Percentiles rank a stretch among this genome's conserved stretches.
phyloP scores from a whole-genome alignment of 2,113 vertebrate genomes.

The Ciconia boyciana region DNA sequence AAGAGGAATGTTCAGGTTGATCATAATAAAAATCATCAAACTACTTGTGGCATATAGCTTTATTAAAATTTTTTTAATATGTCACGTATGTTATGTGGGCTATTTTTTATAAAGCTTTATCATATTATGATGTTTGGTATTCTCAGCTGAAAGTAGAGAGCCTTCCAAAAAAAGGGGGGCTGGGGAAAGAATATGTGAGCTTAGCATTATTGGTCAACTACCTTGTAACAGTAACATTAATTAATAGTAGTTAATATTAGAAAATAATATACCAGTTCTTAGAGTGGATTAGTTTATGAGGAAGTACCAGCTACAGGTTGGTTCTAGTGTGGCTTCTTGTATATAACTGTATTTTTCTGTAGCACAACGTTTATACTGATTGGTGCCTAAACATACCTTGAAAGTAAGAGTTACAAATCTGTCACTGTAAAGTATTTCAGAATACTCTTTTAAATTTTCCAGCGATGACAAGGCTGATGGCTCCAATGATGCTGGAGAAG shows the following conservation, averaged over 20 bases:
- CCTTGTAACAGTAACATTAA: neutral
- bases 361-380: neutral
- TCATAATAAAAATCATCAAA: neutral
- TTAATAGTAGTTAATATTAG: neutral
- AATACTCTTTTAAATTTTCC: slow-evolving; percentile 7
- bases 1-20: neutral
- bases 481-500: slow-evolving; percentile 46
- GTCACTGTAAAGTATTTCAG: neutral
- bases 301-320: neutral
- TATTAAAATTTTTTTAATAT: neutral
- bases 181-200: neutral
- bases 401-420: neutral
- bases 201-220: neutral
- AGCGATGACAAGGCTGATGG: slow-evolving; percentile 69
- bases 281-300: neutral
- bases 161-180: accelerated
- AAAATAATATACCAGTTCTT: neutral
- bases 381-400: neutral
- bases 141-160: neutral
- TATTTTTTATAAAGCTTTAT: neutral
- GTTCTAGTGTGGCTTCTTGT: neutral
- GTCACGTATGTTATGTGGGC: accelerated
- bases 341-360: neutral
- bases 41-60: neutral
- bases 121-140: neutral